Evolutionary conservation across 2,113 vertebrate species (phyloP).

Genomic region (Perca fluviatilis): DNA sequence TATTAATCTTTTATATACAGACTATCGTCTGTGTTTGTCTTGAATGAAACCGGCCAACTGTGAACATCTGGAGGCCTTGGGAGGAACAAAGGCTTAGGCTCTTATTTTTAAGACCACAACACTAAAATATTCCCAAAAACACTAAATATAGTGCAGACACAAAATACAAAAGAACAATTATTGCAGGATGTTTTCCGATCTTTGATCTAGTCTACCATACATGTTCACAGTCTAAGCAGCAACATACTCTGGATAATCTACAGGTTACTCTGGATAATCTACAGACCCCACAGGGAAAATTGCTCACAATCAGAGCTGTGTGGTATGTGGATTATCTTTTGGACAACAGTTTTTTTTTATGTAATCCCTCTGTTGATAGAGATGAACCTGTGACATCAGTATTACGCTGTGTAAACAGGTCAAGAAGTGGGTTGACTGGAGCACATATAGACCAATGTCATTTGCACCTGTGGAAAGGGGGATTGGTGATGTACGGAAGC

Average conservation of each 20-base stretch:
- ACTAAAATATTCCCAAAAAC: neutral
- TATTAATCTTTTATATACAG: slow-evolving; percentile 17
- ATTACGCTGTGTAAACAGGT: neutral
- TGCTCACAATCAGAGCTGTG: neutral
- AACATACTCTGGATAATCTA: too few species aligned
- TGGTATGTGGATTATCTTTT: neutral
- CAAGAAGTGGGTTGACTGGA: neutral
- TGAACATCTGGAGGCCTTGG: slow-evolving; percentile 24
- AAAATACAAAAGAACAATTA: neutral
- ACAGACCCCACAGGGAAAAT: neutral
- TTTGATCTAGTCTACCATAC: neutral
- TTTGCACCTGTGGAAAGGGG: neutral
- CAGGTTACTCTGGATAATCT: slow-evolving; percentile 9
- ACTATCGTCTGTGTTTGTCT: neutral
- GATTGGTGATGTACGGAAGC: neutral
- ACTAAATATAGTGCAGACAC: neutral
- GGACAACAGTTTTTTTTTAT: slow-evolving; percentile 5
- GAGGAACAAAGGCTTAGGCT: neutral
- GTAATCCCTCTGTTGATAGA: neutral
- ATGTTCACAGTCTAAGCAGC: neutral
- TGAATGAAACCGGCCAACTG: slow-evolving; percentile 2
- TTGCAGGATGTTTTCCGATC: neutral
- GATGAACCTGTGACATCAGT: neutral
- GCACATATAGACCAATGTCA: neutral
- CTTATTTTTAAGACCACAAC: neutral